These are phyloP conservation scores for Sebastes nivosus DNA, from an alignment of 2,797 vertebrate species.

Conservation along the genomic window DNA sequence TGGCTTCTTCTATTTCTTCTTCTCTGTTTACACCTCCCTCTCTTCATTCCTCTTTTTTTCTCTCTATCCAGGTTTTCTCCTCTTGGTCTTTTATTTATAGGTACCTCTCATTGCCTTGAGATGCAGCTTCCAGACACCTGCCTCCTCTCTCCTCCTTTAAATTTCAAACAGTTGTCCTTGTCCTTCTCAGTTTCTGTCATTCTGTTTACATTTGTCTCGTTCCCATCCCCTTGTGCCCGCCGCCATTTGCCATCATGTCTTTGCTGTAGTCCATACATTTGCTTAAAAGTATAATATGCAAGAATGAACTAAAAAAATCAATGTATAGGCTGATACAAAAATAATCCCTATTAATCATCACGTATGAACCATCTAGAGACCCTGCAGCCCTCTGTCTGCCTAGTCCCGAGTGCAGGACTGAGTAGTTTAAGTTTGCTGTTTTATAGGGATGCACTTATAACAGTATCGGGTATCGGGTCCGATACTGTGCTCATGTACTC, in stretches of 20 bases:
- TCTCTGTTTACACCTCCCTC: not conserved
- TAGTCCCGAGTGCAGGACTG: too few species aligned
- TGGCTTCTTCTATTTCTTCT: not conserved
- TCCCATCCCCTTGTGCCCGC: too few species aligned
- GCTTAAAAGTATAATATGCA: not conserved
- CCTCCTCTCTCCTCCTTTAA: not conserved
- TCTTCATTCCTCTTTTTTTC: not conserved
- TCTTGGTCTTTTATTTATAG: not conserved
- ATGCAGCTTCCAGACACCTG: not conserved
- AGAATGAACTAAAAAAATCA: too few species aligned
- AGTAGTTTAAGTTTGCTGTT: too few species aligned
- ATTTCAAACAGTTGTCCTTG: constrained; percentile 1
- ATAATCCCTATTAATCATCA: too few species aligned
- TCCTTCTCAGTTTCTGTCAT: constrained; percentile 4
- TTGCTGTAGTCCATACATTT: not conserved
- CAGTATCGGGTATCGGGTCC: too few species aligned
- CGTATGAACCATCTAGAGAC: too few species aligned
- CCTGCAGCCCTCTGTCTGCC: too few species aligned
- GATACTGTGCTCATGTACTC: too few species aligned
- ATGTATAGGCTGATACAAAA: too few species aligned
- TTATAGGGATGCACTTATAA: too few species aligned
- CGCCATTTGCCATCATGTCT: not conserved
- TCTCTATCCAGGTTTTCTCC: not conserved
- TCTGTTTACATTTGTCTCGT: not conserved
- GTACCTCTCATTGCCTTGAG: not conserved